A percentile compares a stretch with the other conserved stretches of the same genome.
Evolutionary conservation across 2,113 vertebrate species (phyloP).

Genomic region (Illadopsis cleaveri): DNA sequence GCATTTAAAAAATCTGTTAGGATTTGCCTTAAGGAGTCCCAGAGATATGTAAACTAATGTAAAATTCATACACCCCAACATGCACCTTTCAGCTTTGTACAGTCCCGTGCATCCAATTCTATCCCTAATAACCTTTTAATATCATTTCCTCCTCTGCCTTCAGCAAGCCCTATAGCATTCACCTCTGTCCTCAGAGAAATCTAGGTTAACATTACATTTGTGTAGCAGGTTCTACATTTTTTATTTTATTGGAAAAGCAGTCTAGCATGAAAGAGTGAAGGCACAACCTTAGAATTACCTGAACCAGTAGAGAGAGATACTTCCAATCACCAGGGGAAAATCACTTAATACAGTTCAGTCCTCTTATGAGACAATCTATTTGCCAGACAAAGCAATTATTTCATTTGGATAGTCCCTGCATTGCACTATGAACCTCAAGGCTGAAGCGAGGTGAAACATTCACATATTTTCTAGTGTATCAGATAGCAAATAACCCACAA

Average conservation of each 20-base stretch:
- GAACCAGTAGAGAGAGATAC: constrained; percentile 67
- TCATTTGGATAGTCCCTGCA: constrained; percentile 34
- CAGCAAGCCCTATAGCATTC: constrained; percentile 53
- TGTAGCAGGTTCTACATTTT: constrained; percentile 78
- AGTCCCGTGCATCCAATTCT: constrained; percentile 24
- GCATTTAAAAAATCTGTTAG: constrained; percentile 5
- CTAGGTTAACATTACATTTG: constrained; percentile 86
- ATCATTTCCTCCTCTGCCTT: constrained; percentile 72
- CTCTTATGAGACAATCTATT: constrained; percentile 67
- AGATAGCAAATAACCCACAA: neutral
- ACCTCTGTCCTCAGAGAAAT: constrained; percentile 73
- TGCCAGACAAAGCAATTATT: constrained; percentile 60
- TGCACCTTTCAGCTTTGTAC: constrained; percentile 7
- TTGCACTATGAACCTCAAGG: neutral
- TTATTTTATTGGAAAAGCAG: constrained; percentile 86
- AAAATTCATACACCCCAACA: constrained; percentile 27
- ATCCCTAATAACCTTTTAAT: constrained; percentile 76
- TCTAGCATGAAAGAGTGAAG: constrained; percentile 77
- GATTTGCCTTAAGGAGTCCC: constrained; percentile 34
- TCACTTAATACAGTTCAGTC: constrained; percentile 61
- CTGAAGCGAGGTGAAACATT: neutral
- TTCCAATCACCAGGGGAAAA: constrained; percentile 39
- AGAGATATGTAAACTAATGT: constrained; percentile 34
- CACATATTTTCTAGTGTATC: neutral
- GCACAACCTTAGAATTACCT: constrained; percentile 77